Percentiles rank a stretch among this genome's conserved stretches.
Conservation (phyloP, 2,113 vertebrate genomes). For the Arvicanthis niloticus region DNA sequence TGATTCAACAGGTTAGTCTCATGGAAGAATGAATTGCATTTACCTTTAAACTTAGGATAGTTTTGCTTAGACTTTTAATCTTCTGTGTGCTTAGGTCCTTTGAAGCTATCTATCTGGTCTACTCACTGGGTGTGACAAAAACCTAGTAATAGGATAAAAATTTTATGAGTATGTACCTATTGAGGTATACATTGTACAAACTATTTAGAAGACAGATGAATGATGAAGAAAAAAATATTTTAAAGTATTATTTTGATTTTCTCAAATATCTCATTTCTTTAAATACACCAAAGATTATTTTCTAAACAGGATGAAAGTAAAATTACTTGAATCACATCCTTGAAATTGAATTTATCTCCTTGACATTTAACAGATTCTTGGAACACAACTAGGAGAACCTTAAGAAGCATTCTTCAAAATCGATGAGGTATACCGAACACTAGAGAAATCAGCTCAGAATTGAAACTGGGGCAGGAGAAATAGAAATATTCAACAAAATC, state of each 20-base stretch:
- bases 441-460: constrained; percentile 26
- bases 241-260: constrained; percentile 28
- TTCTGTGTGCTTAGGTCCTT: not conserved
- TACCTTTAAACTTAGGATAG: not conserved
- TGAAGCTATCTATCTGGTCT: not conserved
- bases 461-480: constrained; percentile 17
- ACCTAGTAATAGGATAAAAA: not conserved
- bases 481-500: constrained; percentile 33
- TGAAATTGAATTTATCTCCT: constrained; percentile 50
- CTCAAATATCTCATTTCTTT: not conserved
- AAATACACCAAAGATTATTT: constrained; percentile 49
- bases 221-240: not conserved
- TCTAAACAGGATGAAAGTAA: not conserved
- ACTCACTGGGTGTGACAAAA: constrained; percentile 26
- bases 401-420: constrained; percentile 38
- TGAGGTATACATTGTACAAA: not conserved
- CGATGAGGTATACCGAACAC: not conserved
- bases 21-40: not conserved
- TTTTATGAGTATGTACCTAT: not conserved
- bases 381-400: not conserved
- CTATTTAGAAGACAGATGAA: not conserved
- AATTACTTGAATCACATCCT: constrained; percentile 36
- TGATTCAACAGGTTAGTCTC: not conserved
- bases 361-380: constrained; percentile 65
- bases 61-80: constrained; percentile 18